Percentiles rank a stretch among this genome's conserved stretches.
These are phyloP conservation scores for Ctenomys sociabilis DNA, from an alignment of 2,113 vertebrate species.

Conservation along the genomic window DNA sequence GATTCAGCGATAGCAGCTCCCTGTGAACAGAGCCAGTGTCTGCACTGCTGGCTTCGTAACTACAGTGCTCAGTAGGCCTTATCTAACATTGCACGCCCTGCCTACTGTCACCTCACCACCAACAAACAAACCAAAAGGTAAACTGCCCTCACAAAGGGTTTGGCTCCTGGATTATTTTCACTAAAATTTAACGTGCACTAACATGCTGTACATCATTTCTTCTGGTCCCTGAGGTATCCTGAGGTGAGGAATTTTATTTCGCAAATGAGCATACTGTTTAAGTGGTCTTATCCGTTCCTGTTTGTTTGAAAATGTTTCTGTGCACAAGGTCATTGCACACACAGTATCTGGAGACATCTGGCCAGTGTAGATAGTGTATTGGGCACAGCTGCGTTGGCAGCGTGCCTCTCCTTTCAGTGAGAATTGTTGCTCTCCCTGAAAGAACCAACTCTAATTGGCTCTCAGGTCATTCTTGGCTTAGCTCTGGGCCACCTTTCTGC, in stretches of 20 bases:
- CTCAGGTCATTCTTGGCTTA: background rate
- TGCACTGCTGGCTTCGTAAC: background rate
- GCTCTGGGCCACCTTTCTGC: background rate
- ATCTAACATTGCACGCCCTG: background rate
- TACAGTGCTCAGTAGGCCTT: background rate
- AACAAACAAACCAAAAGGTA: background rate
- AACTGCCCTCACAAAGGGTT: background rate
- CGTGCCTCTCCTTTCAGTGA: background rate
- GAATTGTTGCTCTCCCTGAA: background rate
- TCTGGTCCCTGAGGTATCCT: background rate
- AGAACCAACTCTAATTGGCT: background rate
- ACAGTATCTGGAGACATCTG: background rate
- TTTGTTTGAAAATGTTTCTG: background rate
- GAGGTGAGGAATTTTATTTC: constrained; percentile 33
- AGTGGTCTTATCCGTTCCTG: background rate
- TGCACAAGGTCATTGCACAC: background rate
- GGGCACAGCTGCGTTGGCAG: background rate
- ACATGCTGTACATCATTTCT: background rate
- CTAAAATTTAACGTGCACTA: background rate
- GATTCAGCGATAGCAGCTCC: background rate
- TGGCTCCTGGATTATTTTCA: background rate
- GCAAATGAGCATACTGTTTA: background rate
- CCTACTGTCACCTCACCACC: background rate
- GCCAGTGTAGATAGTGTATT: background rate
- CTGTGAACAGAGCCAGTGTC: fast-evolving